Base-by-base conservation (phyloP, 1,140 invertebrate genomes). In the Potamilus streckersoni region DNA sequence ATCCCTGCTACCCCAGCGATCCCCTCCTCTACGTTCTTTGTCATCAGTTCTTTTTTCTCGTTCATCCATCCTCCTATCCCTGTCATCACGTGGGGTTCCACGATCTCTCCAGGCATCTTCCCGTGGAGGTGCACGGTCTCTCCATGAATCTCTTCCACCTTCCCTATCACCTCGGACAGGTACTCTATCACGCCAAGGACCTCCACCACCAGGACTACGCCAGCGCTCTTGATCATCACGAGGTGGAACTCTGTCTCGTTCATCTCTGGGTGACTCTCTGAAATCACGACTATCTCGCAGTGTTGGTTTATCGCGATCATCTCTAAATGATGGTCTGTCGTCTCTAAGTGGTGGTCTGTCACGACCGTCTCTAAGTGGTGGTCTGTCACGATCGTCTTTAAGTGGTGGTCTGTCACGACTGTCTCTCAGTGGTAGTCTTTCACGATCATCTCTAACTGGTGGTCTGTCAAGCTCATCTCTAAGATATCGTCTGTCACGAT, bases 1-100 rank as follows among this genome's bases (percentile, higher is more conserved):
- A n/a, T 73, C 77, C 38, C 70, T 66, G 20, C 73, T 74, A 55
- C 78, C 80, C 55, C 78, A 62, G 27, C 77, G 72, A 69, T 79
- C 79, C 15, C 78, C 61, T 27, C 71, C 76, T 19, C 74, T 61
- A 16, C 79, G 59, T n/a, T 70, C 73, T 23, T 67, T 71, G 31
- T 77, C 73, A 23, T 77, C 75, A 65, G 73, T 49, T 59, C 75
- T 49, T 31, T 69, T 77, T 31, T 77, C 75, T 66, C 74, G 38
- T 66, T 76, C 71, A 49, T 76, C 74, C 71, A 76, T 71, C 27
- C 75, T 63, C n/a, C 57, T 67, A 67, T 79, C 81, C 57, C 68
- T 2, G 15, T 69, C 65, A 27, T 56, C 61, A 15, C 61, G 57
- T 49, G 65, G 49, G n/a, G 60, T 69, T 23, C 71, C 79, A 16